Base-by-base conservation (phyloP, 2,797 vertebrate genomes). In the Hypotaenidia philippensis region DNA sequence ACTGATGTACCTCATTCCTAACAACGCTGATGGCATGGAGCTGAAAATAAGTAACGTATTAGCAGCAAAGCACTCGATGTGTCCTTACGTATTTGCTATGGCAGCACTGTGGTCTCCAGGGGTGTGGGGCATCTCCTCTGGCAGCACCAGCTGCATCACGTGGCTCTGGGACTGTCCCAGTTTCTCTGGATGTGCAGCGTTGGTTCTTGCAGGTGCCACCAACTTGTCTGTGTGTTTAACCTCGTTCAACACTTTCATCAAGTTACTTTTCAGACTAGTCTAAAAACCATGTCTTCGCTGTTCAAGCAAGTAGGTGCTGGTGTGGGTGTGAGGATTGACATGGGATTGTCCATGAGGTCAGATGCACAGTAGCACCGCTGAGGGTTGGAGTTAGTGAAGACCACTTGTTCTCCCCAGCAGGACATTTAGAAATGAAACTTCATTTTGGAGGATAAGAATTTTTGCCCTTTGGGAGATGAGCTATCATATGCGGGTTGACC, bases 111-210 rank as follows among this genome's bases (percentile, higher is more conserved):
- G 16, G n/a, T 78, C 45, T 53, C 45, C 10, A 4, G 26, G 49
- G 32, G 4, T 15, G 9, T 8, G 4, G 19, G 16, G 13, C 8
- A 34, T 72, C 34, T 86, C 13, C 47, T 18, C 13, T 8, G 17
- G 31, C 44, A 60, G 20, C 47, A 45, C 38, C 34, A 13, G n/a
- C 45, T 0, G 0, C 26, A 14, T 61, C 2, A 0, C 2, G 3
- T 8, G 11, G 44, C 20, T 71, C 80, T 25, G 14, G 38, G 52
- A 12, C 53, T 19, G 2, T 38, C 13, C 22, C 2, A 0, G 12
- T 38, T 52, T 50, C n/a, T 32, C 26, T 0, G 1, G 32, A 15
- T 65, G 20, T n/a, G 27, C n/a, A 9, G 21, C 1, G 0, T 13
- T 31, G 25, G 7, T 68, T 93, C 71, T 59, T 60, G n/a, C 23